Evolutionary conservation across 2,888 invertebrate genomes (phyloP).

Genomic region (Pollenia angustigena): DNA sequence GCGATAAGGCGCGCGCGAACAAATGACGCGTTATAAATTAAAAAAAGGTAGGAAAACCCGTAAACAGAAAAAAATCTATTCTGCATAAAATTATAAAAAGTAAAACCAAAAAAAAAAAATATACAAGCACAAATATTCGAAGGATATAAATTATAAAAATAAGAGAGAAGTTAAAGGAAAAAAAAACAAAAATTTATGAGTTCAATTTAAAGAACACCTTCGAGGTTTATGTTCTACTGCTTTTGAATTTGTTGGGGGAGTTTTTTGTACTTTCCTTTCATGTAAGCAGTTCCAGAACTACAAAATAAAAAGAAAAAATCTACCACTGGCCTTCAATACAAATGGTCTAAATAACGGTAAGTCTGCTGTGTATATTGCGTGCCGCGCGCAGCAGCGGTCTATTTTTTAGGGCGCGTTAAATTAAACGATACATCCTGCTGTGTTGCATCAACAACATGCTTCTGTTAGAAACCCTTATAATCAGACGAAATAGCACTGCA

Average conservation of each 20-base stretch:
- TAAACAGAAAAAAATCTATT: background rate
- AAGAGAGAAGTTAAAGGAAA: conserved; percentile 36
- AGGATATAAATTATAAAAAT: conserved; percentile 38
- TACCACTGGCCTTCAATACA: conserved; percentile 48
- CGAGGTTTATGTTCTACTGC: background rate
- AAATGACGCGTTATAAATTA: conserved; percentile 61
- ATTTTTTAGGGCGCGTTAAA: conserved; percentile 56
- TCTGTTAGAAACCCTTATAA: background rate
- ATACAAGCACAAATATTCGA: conserved; percentile 16
- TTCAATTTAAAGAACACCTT: conserved; percentile 56
- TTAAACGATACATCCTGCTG: conserved; percentile 68
- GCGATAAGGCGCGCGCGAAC: conserved; percentile 76
- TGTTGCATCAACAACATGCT: conserved; percentile 63
- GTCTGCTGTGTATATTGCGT: conserved; percentile 11
- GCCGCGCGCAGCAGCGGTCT: conserved; percentile 7
- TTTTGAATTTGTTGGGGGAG: conserved; percentile 3
- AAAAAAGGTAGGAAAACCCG: background rate
- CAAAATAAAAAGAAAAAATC: conserved; percentile 5
- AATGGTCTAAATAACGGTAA: background rate
- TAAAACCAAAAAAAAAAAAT: background rate
- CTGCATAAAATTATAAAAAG: conserved; percentile 26
- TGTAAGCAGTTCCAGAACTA: background rate
- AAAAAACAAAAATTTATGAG: conserved; percentile 68
- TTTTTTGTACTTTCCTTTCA: background rate
- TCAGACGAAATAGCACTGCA: background rate